These are phyloP conservation scores for Platynereis dumerilii DNA, from an alignment of 2,888 invertebrate species.

Conservation along the genomic window DNA sequence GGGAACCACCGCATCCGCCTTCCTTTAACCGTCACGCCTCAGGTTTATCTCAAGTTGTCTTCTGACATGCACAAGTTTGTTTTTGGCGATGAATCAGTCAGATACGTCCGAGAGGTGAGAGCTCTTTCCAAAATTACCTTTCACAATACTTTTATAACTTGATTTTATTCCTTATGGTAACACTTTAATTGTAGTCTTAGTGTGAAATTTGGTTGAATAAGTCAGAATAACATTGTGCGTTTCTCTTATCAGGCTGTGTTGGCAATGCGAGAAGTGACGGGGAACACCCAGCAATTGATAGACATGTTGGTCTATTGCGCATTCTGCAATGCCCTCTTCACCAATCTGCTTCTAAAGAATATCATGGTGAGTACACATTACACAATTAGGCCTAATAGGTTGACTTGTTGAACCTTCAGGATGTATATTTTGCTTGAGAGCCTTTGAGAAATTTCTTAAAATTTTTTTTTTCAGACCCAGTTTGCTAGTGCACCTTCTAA, in stretches of 20 bases:
- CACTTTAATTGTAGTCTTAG: too few species aligned
- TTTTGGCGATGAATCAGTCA: constrained; percentile 53
- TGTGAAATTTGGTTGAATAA: too few species aligned
- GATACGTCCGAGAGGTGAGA: constrained; percentile 60
- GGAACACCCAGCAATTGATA: constrained; percentile 47
- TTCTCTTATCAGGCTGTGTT: constrained; percentile 54
- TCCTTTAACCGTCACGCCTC: constrained; percentile 44
- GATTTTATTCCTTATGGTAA: too few species aligned
- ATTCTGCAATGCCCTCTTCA: constrained; percentile 60
- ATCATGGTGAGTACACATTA: constrained; percentile 56
- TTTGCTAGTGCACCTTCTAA: constrained; percentile 63
- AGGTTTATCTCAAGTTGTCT: constrained; percentile 58
- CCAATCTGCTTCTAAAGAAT: constrained; percentile 56
- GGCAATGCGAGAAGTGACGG: constrained; percentile 59
- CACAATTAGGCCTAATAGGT: too few species aligned
- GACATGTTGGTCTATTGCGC: constrained; percentile 62
- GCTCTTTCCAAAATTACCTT: too few species aligned
- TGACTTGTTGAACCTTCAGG: too few species aligned
- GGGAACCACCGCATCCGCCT: constrained; percentile 33
- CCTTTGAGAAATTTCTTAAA: background rate
- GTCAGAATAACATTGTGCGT: too few species aligned
- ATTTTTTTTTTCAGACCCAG: constrained; percentile 52
- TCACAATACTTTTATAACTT: too few species aligned
- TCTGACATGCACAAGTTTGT: constrained; percentile 56
- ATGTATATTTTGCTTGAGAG: too few species aligned